These are phyloP conservation scores for Channa striata DNA, from an alignment of 2,797 vertebrate genomes.

Conservation along the genomic window DNA sequence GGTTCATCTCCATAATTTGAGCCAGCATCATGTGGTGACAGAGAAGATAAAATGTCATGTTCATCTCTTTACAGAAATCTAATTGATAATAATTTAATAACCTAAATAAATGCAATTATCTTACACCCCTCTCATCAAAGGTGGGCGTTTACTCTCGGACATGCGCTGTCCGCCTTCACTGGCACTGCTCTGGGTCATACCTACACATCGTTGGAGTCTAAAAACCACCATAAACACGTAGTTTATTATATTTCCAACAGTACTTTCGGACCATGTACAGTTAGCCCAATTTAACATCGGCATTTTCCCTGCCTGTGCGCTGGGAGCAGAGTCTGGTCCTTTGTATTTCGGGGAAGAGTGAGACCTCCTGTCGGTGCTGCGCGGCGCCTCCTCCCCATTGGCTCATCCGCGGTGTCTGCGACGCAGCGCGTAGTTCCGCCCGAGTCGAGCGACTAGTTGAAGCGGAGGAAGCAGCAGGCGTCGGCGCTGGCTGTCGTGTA, in stretches of 20 bases:
- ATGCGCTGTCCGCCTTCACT: not conserved
- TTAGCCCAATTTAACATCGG: not conserved
- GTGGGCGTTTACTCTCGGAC: conserved; percentile 5
- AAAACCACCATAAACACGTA: not conserved
- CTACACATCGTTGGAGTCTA: not conserved
- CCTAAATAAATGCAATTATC: conserved; percentile 4
- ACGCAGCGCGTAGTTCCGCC: conserved; percentile 82
- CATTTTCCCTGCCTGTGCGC: too few relatives aligned
- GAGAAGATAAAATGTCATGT: not conserved
- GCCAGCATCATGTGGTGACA: conserved; percentile 25
- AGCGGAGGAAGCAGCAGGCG: conserved; percentile 59
- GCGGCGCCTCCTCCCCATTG: conserved; percentile 68
- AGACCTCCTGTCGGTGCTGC: conserved; percentile 48
- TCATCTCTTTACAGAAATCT: not conserved
- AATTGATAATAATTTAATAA: not conserved
- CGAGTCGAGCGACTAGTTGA: conserved; percentile 71
- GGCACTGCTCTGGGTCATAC: not conserved
- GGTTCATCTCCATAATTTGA: conserved; percentile 63
- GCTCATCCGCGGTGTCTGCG: conserved; percentile 64
- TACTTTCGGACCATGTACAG: too few relatives aligned
- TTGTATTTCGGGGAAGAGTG: conserved; percentile 44
- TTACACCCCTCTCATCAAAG: not conserved
- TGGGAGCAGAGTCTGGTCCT: not conserved
- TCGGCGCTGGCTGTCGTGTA: conserved; percentile 29
- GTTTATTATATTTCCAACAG: too few relatives aligned